phyloP scores from a whole-genome alignment of 2,888 invertebrate genomes.

The Papilio demoleus region DNA sequence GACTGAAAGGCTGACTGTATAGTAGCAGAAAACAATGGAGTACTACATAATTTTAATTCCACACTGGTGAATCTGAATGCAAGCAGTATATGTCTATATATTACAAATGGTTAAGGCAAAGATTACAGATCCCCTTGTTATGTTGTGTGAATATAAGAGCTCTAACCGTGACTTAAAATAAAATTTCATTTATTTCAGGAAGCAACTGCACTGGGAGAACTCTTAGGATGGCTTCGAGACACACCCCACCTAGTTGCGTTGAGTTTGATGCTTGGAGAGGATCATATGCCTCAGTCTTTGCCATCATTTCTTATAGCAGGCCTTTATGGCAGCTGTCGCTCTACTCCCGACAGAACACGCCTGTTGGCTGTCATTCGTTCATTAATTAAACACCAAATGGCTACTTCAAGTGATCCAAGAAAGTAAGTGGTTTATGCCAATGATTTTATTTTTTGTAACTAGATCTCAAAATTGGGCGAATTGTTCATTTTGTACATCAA shows the following conservation, averaged over 20 bases:
- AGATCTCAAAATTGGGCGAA: neutral
- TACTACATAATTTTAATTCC: too few relatives aligned
- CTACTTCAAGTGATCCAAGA: constrained; percentile 69
- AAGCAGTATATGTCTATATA: too few relatives aligned
- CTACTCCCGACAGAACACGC: constrained; percentile 63
- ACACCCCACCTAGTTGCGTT: constrained; percentile 76
- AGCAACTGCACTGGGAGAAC: constrained; percentile 71
- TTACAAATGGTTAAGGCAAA: too few relatives aligned
- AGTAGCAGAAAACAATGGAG: too few relatives aligned
- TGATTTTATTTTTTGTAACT: neutral
- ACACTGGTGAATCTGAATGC: too few relatives aligned
- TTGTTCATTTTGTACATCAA: neutral
- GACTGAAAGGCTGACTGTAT: too few relatives aligned
- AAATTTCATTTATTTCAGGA: constrained; percentile 58
- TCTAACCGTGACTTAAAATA: too few relatives aligned
- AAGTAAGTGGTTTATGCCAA: constrained; percentile 65
- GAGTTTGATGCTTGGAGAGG: constrained; percentile 75
- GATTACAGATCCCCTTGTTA: too few relatives aligned
- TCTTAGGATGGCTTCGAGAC: constrained; percentile 77
- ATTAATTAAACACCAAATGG: constrained; percentile 75
- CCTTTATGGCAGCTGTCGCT: constrained; percentile 73
- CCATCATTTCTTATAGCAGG: constrained; percentile 71
- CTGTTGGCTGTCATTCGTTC: constrained; percentile 70
- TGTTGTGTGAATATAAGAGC: too few relatives aligned
- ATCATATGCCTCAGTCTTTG: constrained; percentile 68